These are phyloP conservation scores for Sebastes hopkinsi DNA, from an alignment of 2,797 vertebrate genomes.

Conservation along the genomic window DNA sequence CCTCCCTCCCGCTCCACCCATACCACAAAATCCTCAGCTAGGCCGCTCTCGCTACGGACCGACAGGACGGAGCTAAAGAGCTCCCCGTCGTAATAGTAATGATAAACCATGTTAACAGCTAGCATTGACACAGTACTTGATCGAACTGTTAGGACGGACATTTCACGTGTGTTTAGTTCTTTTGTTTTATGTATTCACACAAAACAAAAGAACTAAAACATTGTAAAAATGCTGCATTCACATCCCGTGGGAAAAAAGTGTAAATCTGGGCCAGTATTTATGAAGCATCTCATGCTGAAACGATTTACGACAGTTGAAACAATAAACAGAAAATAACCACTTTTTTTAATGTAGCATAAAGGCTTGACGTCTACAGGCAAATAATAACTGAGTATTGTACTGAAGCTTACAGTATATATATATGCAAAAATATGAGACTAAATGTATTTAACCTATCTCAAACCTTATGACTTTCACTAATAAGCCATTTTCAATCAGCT, in stretches of 20 bases:
- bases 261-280: background rate
- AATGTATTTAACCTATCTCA: background rate
- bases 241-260: background rate
- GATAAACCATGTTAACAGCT: constrained; percentile 9
- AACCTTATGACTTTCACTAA: background rate
- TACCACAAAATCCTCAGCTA: constrained; percentile 93
- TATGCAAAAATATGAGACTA: background rate
- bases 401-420: background rate
- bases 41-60: background rate
- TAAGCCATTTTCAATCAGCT: background rate
- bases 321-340: background rate
- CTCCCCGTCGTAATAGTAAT: background rate
- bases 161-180: background rate
- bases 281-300: background rate
- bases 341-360: background rate
- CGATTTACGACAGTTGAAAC: background rate
- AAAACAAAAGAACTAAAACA: background rate
- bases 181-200: background rate
- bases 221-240: constrained; percentile 28
- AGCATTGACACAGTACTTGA: background rate
- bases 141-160: background rate
- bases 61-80: background rate
- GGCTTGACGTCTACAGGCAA: background rate
- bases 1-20: constrained; percentile 88
- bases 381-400: background rate